These are phyloP conservation scores for Machimus atricapillus DNA, from an alignment of 2,888 invertebrate species.

Conservation along the genomic window DNA sequence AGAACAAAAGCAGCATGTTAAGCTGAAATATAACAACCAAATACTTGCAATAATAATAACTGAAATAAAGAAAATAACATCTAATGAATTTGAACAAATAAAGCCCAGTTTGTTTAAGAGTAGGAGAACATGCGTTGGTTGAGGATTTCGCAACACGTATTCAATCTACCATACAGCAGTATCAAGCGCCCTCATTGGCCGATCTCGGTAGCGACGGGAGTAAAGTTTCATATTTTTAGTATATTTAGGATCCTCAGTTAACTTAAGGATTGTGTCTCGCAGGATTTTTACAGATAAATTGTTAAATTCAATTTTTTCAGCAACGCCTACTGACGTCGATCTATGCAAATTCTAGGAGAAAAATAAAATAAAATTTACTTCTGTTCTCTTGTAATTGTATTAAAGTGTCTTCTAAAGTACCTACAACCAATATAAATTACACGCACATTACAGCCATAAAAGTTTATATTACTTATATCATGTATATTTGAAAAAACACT, in stretches of 20 bases:
- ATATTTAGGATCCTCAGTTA: constrained; percentile 47
- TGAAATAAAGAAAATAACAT: constrained; percentile 49
- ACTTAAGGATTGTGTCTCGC: constrained; percentile 45
- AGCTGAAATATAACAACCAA: not conserved
- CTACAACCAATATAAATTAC: too few species aligned
- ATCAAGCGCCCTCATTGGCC: constrained; percentile 65
- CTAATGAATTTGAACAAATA: constrained; percentile 61
- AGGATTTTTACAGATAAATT: constrained; percentile 41
- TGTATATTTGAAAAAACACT: not conserved
- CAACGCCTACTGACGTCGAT: not conserved
- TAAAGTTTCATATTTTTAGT: constrained; percentile 55
- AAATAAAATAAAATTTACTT: not conserved
- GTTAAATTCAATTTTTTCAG: not conserved
- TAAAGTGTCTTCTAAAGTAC: too few species aligned
- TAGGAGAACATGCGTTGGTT: constrained; percentile 63
- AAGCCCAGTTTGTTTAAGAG: constrained; percentile 60
- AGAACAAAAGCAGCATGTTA: not conserved
- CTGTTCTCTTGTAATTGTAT: not conserved
- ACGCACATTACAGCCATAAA: too few species aligned
- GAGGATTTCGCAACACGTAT: constrained; percentile 65
- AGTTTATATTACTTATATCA: too few species aligned
- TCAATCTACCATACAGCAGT: constrained; percentile 70
- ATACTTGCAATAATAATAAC: not conserved
- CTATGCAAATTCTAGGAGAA: constrained; percentile 18
- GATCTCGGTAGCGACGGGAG: constrained; percentile 63